Percentiles rank a stretch among this genome's conserved stretches.
phyloP scores from a whole-genome alignment of 2,888 invertebrate species.

The Volucella zonaria region DNA sequence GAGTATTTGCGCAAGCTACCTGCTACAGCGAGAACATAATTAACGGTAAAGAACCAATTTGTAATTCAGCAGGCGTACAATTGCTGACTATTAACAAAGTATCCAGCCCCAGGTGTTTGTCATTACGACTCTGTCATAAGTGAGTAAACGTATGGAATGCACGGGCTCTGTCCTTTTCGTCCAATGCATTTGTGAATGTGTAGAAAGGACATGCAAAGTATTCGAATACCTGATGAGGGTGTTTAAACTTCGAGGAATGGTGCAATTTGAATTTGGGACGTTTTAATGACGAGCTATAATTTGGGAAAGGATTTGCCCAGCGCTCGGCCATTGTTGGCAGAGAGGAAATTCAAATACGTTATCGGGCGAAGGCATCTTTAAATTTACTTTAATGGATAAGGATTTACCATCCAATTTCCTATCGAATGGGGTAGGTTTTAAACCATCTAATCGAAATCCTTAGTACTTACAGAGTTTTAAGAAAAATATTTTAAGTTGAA shows the following conservation, averaged over 20 bases:
- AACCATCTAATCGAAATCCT: too few species aligned
- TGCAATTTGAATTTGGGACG: not conserved
- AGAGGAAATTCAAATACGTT: too few species aligned
- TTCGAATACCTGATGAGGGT: not conserved
- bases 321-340: too few species aligned
- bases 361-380: too few species aligned
- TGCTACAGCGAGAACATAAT: slow-evolving; percentile 58
- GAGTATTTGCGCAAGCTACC: slow-evolving; percentile 49
- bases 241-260: not conserved
- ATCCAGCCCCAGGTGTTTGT: slow-evolving; percentile 30
- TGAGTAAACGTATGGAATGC: not conserved
- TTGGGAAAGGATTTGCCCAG: too few species aligned
- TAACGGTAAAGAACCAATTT: slow-evolving; percentile 67
- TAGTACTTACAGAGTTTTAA: too few species aligned
- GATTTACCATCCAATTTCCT: too few species aligned
- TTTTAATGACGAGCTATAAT: too few species aligned
- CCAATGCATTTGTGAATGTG: not conserved
- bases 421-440: too few species aligned
- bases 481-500: too few species aligned
- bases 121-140: slow-evolving; percentile 33
- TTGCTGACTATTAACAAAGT: slow-evolving; percentile 61
- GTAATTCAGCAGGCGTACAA: slow-evolving; percentile 63
- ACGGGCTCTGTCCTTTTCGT: not conserved
- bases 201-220: not conserved
- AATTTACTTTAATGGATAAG: too few species aligned